Evolutionary conservation across 2,888 invertebrate species (phyloP).

Genomic region (Conomelus anceps): DNA sequence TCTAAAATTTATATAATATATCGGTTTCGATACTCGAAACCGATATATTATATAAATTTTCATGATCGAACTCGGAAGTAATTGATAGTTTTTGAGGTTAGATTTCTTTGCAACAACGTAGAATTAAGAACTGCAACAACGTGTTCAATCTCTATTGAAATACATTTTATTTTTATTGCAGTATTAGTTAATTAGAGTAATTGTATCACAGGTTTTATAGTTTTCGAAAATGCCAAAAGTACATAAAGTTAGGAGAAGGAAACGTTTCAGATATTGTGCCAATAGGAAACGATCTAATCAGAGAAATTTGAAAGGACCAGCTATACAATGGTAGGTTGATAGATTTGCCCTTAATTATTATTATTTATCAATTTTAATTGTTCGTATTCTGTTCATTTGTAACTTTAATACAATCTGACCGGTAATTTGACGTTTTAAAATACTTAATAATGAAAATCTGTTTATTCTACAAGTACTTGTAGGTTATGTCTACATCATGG

Average conservation of each 20-base stretch:
- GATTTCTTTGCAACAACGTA: neutral
- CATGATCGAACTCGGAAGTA: neutral
- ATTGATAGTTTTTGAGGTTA: neutral
- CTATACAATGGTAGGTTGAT: constrained; percentile 43
- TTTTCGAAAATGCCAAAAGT: constrained; percentile 46
- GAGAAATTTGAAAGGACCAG: constrained; percentile 57
- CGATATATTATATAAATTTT: no score
- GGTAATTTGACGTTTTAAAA: no score
- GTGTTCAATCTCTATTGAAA: neutral
- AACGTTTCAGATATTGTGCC: constrained; percentile 61
- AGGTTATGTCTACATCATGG: no score
- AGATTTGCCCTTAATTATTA: neutral
- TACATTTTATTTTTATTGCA: neutral
- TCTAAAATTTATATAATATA: no score
- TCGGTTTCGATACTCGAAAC: no score
- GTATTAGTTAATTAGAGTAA: neutral
- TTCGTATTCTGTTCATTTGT: no score
- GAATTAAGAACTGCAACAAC: neutral
- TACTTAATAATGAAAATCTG: no score
- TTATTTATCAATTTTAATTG: neutral
- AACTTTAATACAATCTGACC: no score
- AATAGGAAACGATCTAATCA: constrained; percentile 66
- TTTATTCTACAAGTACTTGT: no score
- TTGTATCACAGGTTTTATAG: neutral
- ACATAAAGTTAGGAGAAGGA: constrained; percentile 54